phyloP scores from a whole-genome alignment of 2,113 vertebrate genomes.

The Heterocephalus glaber region DNA sequence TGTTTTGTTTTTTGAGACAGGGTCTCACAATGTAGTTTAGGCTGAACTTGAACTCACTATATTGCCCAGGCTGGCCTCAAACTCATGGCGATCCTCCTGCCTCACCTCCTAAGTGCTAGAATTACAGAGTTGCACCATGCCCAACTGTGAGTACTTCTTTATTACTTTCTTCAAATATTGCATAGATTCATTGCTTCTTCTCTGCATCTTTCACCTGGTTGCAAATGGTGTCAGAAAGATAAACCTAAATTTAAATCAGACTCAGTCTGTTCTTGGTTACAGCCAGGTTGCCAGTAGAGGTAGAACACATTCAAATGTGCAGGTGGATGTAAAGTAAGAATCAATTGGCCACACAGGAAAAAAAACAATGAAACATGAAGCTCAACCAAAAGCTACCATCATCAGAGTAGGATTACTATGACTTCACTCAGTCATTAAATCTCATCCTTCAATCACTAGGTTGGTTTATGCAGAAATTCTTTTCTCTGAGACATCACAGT shows the following conservation, averaged over 20 bases:
- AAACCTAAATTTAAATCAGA: too few species aligned
- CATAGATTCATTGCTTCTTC: background rate
- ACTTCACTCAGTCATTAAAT: background rate
- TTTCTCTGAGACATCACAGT: slow-evolving; percentile 81
- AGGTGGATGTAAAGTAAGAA: background rate
- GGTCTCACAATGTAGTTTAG: too few species aligned
- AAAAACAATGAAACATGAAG: background rate
- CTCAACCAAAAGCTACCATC: background rate
- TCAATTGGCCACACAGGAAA: rapidly evolving
- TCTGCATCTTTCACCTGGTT: background rate
- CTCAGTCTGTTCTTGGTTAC: background rate
- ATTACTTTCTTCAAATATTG: background rate
- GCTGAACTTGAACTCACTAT: too few species aligned
- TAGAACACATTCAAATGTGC: too few species aligned
- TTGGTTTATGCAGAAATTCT: slow-evolving; percentile 89
- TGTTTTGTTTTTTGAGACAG: too few species aligned
- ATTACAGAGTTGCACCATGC: too few species aligned
- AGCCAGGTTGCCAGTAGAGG: background rate
- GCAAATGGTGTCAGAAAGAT: background rate
- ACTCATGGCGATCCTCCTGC: too few species aligned
- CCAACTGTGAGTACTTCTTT: too few species aligned
- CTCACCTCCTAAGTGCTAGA: too few species aligned
- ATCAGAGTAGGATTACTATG: background rate
- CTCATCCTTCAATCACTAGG: background rate
- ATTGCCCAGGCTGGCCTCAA: too few species aligned